Conservation (phyloP, 2,113 vertebrate genomes). For the Poeciliopsis occidentalis region DNA sequence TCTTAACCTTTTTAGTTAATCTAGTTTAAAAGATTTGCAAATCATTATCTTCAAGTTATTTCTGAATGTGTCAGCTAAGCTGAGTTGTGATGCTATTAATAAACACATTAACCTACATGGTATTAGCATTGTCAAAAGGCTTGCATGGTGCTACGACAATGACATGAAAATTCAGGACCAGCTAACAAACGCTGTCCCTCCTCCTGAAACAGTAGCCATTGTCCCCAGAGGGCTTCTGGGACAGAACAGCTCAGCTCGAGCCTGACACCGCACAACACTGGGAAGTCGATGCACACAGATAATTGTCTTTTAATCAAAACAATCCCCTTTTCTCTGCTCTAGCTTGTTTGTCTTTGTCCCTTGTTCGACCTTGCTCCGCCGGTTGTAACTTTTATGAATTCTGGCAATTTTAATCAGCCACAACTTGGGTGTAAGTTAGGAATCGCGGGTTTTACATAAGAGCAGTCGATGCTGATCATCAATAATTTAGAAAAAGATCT, state of each 20-base stretch:
- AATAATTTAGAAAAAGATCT: neutral
- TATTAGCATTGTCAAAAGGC: conserved; percentile 21
- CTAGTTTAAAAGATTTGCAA: neutral
- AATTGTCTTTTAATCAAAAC: conserved; percentile 81
- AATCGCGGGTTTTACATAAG: neutral
- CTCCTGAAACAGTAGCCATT: conserved; percentile 76
- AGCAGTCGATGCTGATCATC: neutral
- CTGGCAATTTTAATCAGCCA: conserved; percentile 37
- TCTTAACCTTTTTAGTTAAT: no score
- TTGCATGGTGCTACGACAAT: conserved; percentile 38
- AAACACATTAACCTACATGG: neutral
- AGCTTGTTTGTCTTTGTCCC: conserved; percentile 59
- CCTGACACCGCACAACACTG: conserved; percentile 82
- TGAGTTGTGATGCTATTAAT: neutral
- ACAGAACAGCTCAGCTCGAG: conserved; percentile 77
- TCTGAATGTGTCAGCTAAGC: no score
- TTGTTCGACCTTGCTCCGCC: conserved; percentile 46
- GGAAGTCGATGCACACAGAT: conserved; percentile 81
- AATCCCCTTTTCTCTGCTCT: conserved; percentile 71
- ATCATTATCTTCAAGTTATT: neutral
- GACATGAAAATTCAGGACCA: conserved; percentile 54
- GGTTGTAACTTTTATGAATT: conserved; percentile 41
- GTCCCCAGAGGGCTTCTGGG: conserved; percentile 71
- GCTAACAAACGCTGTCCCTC: conserved; percentile 46
- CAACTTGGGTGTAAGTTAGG: neutral